Evolutionary conservation across 1,140 invertebrate species (phyloP), one percentile per base, ranked within the genome.

Genomic region (Druon quercuslanigerum): DNA sequence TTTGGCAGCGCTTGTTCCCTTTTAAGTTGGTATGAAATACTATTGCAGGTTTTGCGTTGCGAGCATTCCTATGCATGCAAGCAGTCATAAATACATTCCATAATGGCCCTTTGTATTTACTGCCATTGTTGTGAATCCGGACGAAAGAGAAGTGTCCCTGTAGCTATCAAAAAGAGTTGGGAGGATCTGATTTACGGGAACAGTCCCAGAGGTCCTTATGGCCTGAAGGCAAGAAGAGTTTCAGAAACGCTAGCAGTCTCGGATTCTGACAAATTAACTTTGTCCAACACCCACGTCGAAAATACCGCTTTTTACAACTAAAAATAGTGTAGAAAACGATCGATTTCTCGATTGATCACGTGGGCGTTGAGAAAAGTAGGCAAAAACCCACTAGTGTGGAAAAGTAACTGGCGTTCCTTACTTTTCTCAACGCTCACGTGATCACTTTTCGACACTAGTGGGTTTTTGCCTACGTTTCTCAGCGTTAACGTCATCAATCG

Each of bases 61-160:
- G 25, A 33, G 6, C 33, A 33, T 40, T 66, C 13, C 20, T 33
- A 66, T 16, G 33, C 7, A 54, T 54, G 7, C 33, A 66, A 25
- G 12, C 16, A 66, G 60, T 66, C 60, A 40, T 66, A 66, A 66
- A 66, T 66, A 66, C 33, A 25, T 66, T 66, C 40, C 60, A 33
- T 66, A 66, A 66, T 66, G 60, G 60, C 40, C 60, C n/a, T 66
- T 66, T 66, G 60, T 66, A 66, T 66, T 66, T 66, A 66, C 60
- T 40, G n/a, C 60, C 25, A 66, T 66, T 66, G 60, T 66, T 66
- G 12, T 66, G 25, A 66, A 66, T 66, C 16, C 11, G 40, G 33
- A 25, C 5, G 20, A 66, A 66, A 66, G 33, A 66, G 60, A 40
- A 66, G 5, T 33, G 60, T 66, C 17, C 20, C 57, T 14, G 57